Evolutionary conservation across 2,888 invertebrate species (phyloP).

Genomic region (Tachystola acroxantha): DNA sequence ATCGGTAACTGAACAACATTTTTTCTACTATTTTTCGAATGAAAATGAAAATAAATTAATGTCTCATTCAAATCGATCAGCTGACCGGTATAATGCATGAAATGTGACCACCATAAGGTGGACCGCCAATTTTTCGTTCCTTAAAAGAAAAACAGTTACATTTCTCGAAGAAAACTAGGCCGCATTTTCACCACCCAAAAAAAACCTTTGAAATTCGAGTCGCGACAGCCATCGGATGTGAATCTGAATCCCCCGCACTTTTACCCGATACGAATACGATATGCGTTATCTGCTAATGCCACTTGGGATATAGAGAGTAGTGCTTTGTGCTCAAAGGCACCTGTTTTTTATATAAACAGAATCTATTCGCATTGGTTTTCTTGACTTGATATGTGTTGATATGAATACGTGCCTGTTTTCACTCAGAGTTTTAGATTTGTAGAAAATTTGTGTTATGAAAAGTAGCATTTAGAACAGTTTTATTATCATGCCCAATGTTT

Average conservation of each 20-base stretch:
- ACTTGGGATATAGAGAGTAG: constrained; percentile 62
- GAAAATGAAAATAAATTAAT: too few relatives aligned
- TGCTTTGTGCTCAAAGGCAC: constrained; percentile 73
- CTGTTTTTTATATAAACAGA: constrained; percentile 60
- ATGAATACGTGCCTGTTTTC: constrained; percentile 4
- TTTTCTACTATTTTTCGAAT: too few relatives aligned
- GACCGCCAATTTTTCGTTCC: too few relatives aligned
- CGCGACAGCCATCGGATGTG: constrained; percentile 54
- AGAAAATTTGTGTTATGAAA: too few relatives aligned
- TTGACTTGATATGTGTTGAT: constrained; percentile 21
- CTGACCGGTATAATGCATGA: too few relatives aligned
- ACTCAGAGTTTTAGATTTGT: too few relatives aligned
- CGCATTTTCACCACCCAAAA: constrained; percentile 29
- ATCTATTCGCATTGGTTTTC: constrained; percentile 43
- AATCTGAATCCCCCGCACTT: constrained; percentile 73
- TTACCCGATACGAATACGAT: constrained; percentile 70
- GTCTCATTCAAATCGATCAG: too few relatives aligned
- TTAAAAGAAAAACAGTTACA: too few relatives aligned
- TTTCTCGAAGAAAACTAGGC: constrained; percentile 33
- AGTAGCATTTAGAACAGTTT: too few relatives aligned
- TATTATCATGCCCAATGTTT: too few relatives aligned
- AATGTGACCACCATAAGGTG: too few relatives aligned
- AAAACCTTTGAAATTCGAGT: constrained; percentile 72
- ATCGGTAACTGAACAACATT: too few relatives aligned
- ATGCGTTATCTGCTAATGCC: constrained; percentile 68